Percentiles rank a stretch among this genome's conserved stretches.
Evolutionary conservation across 1,140 invertebrate genomes (phyloP).

Genomic region (Anastrepha obliqua): DNA sequence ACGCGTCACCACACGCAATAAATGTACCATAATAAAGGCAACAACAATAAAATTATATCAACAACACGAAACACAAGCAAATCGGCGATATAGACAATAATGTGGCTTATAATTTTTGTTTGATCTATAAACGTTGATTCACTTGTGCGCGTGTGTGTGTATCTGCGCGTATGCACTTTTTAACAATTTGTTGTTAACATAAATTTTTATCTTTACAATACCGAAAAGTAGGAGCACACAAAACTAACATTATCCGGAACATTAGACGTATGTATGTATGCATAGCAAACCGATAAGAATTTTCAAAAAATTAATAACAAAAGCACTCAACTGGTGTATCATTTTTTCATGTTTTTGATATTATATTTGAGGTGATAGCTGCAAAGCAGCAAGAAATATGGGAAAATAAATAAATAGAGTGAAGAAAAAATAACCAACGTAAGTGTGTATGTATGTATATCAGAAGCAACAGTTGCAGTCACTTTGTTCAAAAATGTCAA

Average conservation of each 20-base stretch:
- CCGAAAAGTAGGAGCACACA: neutral
- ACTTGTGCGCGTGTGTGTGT: neutral
- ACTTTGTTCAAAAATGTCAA: neutral
- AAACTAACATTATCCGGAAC: neutral
- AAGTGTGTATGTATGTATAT: too few species aligned
- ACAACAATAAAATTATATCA: constrained; percentile 11
- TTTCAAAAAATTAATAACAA: too few species aligned
- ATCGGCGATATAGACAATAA: constrained; percentile 17
- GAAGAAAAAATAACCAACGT: neutral
- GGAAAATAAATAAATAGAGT: neutral
- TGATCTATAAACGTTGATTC: constrained; percentile 7
- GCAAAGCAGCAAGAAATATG: neutral
- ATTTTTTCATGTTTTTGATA: neutral
- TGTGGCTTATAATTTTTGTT: constrained; percentile 29
- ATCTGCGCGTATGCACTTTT: neutral
- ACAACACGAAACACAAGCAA: neutral
- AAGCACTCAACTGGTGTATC: neutral
- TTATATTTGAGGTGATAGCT: neutral
- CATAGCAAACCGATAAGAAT: neutral
- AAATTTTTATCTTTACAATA: constrained; percentile 36
- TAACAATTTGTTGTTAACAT: constrained; percentile 20
- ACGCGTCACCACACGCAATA: neutral
- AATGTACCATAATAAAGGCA: neutral
- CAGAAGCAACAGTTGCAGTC: neutral
- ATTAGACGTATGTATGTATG: neutral